These are phyloP conservation scores for Chrysodeixis includens DNA, from an alignment of 2,888 invertebrate species.

Conservation along the genomic window DNA sequence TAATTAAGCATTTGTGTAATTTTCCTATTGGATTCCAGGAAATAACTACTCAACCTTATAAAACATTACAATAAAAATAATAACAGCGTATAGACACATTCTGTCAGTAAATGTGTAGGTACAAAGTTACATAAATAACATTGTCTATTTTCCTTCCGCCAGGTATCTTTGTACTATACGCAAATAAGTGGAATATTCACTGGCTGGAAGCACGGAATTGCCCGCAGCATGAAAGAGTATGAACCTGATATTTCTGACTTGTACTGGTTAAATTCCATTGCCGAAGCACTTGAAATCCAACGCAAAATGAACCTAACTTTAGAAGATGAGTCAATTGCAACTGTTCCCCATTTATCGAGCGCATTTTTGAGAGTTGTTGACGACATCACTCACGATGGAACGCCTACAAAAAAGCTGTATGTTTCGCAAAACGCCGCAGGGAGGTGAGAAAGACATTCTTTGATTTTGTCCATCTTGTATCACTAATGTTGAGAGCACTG, in stretches of 20 bases:
- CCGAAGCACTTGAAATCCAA: slow-evolving; percentile 93
- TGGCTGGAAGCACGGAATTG: slow-evolving; percentile 92
- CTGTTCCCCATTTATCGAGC: slow-evolving; percentile 86
- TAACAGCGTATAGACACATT: background rate
- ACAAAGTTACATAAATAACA: slow-evolving; percentile 1
- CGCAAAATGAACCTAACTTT: slow-evolving; percentile 82
- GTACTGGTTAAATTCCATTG: slow-evolving; percentile 92
- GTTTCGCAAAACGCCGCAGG: slow-evolving; percentile 95
- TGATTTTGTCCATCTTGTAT: background rate
- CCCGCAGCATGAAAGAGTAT: slow-evolving; percentile 90
- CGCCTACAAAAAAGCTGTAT: slow-evolving; percentile 87
- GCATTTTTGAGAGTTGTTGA: slow-evolving; percentile 91
- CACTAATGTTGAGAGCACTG: background rate
- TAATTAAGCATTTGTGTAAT: background rate
- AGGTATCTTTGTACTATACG: slow-evolving; percentile 93
- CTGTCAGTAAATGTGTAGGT: background rate
- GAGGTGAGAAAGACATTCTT: slow-evolving; percentile 78
- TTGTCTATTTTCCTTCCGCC: slow-evolving; percentile 15
- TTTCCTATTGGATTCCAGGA: background rate
- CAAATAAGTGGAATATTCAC: slow-evolving; percentile 94
- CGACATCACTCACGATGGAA: slow-evolving; percentile 78
- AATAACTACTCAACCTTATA: background rate
- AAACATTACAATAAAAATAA: background rate
- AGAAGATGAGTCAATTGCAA: slow-evolving; percentile 69
- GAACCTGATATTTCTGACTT: slow-evolving; percentile 91